These are phyloP conservation scores for Rissa tridactyla DNA, from an alignment of 2,113 vertebrate genomes.

Conservation along the genomic window DNA sequence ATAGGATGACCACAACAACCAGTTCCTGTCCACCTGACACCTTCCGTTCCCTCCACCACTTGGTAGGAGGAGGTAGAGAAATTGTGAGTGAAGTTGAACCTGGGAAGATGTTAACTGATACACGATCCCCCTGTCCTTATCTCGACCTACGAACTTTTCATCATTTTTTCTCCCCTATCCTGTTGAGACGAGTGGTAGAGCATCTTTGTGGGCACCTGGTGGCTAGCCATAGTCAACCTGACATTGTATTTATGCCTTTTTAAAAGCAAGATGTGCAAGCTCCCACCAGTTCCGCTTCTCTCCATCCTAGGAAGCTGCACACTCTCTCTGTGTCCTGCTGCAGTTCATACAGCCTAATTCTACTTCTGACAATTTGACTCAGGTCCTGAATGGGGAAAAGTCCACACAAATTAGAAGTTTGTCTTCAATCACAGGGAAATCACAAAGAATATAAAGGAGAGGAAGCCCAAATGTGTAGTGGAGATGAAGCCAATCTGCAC, in stretches of 20 bases:
- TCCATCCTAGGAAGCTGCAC: background rate
- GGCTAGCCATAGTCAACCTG: background rate
- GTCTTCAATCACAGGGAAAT: background rate
- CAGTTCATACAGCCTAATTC: background rate
- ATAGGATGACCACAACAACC: background rate
- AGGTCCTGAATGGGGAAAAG: background rate
- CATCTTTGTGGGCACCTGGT: background rate
- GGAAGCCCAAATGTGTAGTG: background rate
- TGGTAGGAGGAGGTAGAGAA: background rate
- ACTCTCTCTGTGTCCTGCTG: background rate
- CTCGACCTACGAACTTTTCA: accelerated
- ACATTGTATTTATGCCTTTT: background rate
- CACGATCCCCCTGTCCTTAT: background rate
- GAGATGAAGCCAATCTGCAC: background rate
- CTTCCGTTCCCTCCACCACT: no score
- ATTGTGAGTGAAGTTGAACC: background rate
- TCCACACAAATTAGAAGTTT: background rate
- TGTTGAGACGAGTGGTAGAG: background rate
- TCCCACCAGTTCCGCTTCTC: background rate
- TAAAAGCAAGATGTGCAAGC: background rate
- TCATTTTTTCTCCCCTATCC: background rate
- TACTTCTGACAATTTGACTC: background rate
- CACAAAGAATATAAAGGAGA: background rate
- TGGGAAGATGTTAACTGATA: background rate
- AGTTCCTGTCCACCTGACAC: no score